phyloP scores from a whole-genome alignment of 2,113 vertebrate species.

The Gallinago paraguaiae region DNA sequence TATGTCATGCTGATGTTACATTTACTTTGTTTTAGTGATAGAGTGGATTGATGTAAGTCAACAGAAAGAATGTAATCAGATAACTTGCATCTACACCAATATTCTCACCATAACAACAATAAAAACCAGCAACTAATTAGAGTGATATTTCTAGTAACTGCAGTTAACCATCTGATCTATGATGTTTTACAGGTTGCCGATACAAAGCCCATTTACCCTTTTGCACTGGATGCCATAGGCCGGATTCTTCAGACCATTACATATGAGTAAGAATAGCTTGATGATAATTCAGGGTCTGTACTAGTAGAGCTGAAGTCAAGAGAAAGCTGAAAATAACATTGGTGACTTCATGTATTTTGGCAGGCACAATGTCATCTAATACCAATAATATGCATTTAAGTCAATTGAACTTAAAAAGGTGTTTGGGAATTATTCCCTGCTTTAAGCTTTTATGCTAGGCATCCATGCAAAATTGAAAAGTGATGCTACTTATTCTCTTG shows the following conservation, averaged over 20 bases:
- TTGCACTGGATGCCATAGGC: not conserved
- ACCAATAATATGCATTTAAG: not conserved
- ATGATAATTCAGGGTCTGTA: not conserved
- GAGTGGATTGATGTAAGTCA: not conserved
- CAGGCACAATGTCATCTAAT: not conserved
- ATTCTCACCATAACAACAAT: not conserved
- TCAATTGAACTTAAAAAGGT: not conserved
- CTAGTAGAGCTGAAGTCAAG: not conserved
- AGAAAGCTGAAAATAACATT: not conserved
- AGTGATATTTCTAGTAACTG: not conserved
- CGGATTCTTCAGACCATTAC: not conserved
- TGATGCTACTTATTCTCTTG: not conserved
- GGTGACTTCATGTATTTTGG: not conserved
- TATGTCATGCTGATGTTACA: not conserved
- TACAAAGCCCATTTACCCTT: not conserved
- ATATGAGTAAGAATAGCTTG: not conserved
- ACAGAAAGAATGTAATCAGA: not conserved
- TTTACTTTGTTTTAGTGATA: not conserved
- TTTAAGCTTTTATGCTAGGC: not conserved
- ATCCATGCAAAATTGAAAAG: not conserved
- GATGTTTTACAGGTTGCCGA: not conserved
- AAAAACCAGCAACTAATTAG: not conserved
- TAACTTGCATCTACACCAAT: not conserved
- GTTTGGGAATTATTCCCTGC: not conserved
- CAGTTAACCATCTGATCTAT: not conserved